Conservation (phyloP, 2,113 vertebrate species). For the Myocastor coypus region DNA sequence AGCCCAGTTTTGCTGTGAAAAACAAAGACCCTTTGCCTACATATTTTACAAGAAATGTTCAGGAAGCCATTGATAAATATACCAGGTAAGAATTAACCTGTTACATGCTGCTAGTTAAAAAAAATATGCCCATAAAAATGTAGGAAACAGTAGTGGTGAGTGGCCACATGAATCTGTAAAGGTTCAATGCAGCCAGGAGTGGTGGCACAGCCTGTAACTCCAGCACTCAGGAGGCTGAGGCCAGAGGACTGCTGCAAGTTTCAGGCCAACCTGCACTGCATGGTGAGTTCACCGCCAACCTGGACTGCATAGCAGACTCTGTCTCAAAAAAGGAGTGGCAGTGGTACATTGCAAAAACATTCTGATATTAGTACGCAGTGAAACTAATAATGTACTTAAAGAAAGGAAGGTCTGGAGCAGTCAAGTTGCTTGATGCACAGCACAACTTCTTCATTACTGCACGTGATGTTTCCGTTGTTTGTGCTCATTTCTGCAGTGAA, state of each 20-base stretch:
- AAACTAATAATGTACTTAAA: background rate
- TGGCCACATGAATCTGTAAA: background rate
- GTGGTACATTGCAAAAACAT: background rate
- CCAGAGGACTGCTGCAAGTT: background rate
- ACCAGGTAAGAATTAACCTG: conserved; percentile 64
- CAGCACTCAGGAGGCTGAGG: background rate
- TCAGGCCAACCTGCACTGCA: background rate
- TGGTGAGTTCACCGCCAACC: background rate
- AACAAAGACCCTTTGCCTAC: conserved; percentile 70
- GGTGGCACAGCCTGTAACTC: background rate
- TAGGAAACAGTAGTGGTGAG: background rate
- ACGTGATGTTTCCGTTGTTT: background rate
- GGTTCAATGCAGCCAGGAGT: background rate
- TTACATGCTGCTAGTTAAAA: background rate
- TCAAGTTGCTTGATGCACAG: background rate
- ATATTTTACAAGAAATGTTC: conserved; percentile 77
- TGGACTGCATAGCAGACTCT: background rate
- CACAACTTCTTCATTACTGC: background rate
- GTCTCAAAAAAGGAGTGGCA: background rate
- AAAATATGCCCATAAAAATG: background rate
- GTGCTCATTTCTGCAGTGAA: conserved; percentile 81
- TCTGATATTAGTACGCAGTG: background rate
- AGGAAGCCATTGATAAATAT: conserved; percentile 76
- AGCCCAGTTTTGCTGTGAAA: conserved; percentile 10
- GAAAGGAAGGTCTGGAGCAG: background rate